These are phyloP conservation scores for Vesta saturnalis DNA, from an alignment of 2,888 invertebrate species.

Conservation along the genomic window DNA sequence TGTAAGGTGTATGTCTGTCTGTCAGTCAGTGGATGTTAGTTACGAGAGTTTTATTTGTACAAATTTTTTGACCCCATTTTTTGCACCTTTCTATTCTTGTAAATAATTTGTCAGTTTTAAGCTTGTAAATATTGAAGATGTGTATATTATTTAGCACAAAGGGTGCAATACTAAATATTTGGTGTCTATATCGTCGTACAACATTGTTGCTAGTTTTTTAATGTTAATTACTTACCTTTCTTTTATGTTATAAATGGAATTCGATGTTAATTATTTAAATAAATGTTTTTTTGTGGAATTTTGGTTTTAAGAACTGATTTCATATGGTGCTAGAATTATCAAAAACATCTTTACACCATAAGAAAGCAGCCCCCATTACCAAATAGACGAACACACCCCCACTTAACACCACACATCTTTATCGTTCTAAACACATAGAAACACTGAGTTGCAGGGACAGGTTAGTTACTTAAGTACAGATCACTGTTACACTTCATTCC, in stretches of 20 bases:
- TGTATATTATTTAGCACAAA: slow-evolving; percentile 21
- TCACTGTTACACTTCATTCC: slow-evolving; percentile 61
- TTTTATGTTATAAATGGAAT: slow-evolving; percentile 33
- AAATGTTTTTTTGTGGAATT: slow-evolving; percentile 34
- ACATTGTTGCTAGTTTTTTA: slow-evolving; percentile 44
- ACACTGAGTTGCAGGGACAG: slow-evolving; percentile 38
- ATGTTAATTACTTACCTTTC: slow-evolving; percentile 37
- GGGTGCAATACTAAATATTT: slow-evolving; percentile 21
- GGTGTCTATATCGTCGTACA: slow-evolving; percentile 36
- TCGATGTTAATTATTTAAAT: slow-evolving; percentile 38
- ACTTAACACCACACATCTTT: slow-evolving; percentile 26
- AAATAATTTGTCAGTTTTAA: slow-evolving; percentile 26
- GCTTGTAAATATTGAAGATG: slow-evolving; percentile 27
- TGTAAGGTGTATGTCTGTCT: slow-evolving; percentile 22
- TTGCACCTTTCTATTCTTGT: slow-evolving; percentile 18
- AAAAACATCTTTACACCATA: slow-evolving; percentile 70
- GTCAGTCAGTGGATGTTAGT: slow-evolving; percentile 18
- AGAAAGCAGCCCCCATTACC: slow-evolving; percentile 72
- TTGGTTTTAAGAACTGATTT: slow-evolving; percentile 65
- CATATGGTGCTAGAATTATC: slow-evolving; percentile 76
- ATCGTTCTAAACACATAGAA: slow-evolving; percentile 44
- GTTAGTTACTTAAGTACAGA: slow-evolving; percentile 59
- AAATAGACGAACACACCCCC: slow-evolving; percentile 28
- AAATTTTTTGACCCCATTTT: slow-evolving; percentile 9
- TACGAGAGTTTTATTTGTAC: slow-evolving; percentile 7